Evolutionary conservation across 2,888 invertebrate species (phyloP).

Genomic region (Brachypalpus laphriformis): DNA sequence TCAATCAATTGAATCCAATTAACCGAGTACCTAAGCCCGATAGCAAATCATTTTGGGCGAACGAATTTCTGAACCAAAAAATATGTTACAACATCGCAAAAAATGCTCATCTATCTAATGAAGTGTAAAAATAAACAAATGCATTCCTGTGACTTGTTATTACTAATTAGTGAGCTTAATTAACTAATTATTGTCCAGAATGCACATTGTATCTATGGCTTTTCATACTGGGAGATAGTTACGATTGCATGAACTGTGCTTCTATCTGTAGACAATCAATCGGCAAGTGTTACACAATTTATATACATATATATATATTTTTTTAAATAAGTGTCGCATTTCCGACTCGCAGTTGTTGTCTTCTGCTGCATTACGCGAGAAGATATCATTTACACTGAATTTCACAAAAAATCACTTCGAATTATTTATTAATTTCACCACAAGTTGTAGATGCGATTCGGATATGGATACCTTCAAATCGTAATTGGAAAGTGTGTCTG

Average conservation of each 20-base stretch:
- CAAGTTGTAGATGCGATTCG: neutral
- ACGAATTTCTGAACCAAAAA: constrained; percentile 4
- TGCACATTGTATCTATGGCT: neutral
- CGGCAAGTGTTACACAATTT: neutral
- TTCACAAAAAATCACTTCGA: neutral
- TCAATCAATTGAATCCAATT: constrained; percentile 66
- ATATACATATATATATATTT: neutral
- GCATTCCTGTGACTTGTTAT: neutral
- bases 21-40: constrained; percentile 25
- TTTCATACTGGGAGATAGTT: neutral
- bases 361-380: neutral
- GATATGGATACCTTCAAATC: neutral
- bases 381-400: constrained; percentile 15
- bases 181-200: constrained; percentile 5
- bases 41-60: constrained; percentile 36
- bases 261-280: neutral
- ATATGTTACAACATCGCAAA: constrained; percentile 16
- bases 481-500: neutral
- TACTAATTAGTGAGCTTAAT: constrained; percentile 5
- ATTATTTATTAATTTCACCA: constrained; percentile 3
- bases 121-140: neutral
- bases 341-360: neutral
- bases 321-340: constrained; percentile 4
- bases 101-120: neutral
- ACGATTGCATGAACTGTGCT: neutral